Evolutionary conservation across 2,888 invertebrate genomes (phyloP), one percentile per base, ranked within the genome.

Genomic region (Galeopsomyia nigrocyanea): DNA sequence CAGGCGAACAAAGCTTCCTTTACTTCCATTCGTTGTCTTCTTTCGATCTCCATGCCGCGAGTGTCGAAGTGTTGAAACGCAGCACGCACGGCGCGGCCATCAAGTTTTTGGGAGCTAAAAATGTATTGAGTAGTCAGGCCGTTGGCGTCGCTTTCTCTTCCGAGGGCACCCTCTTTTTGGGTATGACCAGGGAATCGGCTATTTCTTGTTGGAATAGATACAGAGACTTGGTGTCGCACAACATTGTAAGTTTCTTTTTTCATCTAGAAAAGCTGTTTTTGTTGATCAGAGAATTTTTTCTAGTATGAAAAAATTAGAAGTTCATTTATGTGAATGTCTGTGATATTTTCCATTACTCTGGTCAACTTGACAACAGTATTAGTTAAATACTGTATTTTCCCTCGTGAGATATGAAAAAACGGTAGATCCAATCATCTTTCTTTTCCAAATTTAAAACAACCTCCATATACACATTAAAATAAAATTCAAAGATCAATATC

Each of bases 151-250:
- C 78, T 0, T 74, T 78, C 13, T 74, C 78, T 0, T 31, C 26
- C 0, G 71, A 75, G 2, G 87, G 87, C 0, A 76, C 83, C 17
- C 75, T 88, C 2, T 87, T 87, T 76, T 86, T 84, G 65, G 86
- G 87, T 0, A 78, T 85, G 7, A 78, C 85, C 2, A 70, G 74
- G 6, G 78, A 82, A 58, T 83, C 83, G 16, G 80, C 86, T 6
- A 80, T 88, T 9, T 83, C 79, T n/a, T 88, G 87, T 69, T 86
- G 85, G 83, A 85, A 87, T 73, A 81, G 82, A 0, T 60, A 77
- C 16, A 77, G 75, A 7, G 75, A 79, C 1, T 70, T 78, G n/a
- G 58, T 14, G 0, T 63, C 21, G 19, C 46, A 74, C 46, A 79
- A 78, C 66, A 74, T 78, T 31, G 78, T 78, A 51, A 63, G 73